Conservation (phyloP, 2,113 vertebrate genomes). For the Pteruthius melanotis region DNA sequence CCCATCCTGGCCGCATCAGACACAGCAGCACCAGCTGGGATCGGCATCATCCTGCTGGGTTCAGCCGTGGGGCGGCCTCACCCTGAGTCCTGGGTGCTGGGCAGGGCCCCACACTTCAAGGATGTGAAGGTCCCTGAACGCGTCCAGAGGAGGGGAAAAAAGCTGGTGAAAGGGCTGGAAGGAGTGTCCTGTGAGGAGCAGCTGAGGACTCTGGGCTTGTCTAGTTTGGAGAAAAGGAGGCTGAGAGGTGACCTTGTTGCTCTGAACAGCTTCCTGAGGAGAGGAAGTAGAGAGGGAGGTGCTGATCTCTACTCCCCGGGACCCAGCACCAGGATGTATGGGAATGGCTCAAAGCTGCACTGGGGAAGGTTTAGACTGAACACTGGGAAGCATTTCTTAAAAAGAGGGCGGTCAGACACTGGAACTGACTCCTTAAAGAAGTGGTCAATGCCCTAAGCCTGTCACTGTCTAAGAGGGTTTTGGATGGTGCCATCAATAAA, state of each 20-base stretch:
- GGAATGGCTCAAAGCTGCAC: neutral
- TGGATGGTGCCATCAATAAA: neutral
- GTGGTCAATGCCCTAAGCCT: neutral
- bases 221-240: neutral
- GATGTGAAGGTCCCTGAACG: neutral
- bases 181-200: neutral
- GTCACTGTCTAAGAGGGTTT: neutral
- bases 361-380: neutral
- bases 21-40: neutral
- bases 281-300: neutral
- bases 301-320: neutral
- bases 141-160: neutral
- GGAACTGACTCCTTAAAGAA: neutral
- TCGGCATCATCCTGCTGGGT: neutral
- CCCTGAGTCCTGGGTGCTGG: no score
- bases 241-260: neutral
- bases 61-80: accelerated
- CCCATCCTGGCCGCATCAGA: neutral
- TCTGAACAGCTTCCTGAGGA: neutral
- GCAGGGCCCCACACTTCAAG: neutral
- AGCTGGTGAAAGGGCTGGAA: neutral
- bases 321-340: neutral
- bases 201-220: neutral
- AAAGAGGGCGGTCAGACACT: neutral
- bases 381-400: neutral